Evolutionary conservation across 2,113 vertebrate genomes (phyloP).

Genomic region (Chionomys nivalis): DNA sequence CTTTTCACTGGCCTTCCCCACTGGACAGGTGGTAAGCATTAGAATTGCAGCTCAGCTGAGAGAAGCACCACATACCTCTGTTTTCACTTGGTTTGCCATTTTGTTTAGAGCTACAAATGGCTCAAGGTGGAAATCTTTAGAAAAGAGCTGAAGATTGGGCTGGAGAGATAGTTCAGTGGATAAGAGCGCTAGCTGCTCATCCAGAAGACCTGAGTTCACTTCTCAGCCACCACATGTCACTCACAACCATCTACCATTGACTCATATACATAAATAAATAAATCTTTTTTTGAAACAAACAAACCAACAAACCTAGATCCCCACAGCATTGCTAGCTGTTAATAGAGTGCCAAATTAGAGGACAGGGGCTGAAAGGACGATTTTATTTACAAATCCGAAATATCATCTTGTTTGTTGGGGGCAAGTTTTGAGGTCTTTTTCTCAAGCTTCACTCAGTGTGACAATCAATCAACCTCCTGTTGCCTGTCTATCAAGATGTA

Average conservation of each 20-base stretch:
- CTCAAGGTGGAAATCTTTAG: constrained; percentile 64
- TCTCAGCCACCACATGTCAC: not conserved
- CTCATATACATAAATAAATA: not conserved
- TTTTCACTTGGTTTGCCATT: constrained; percentile 62
- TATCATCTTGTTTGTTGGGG: constrained; percentile 60
- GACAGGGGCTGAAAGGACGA: constrained; percentile 63
- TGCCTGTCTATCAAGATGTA: not conserved
- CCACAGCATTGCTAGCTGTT: constrained; percentile 58
- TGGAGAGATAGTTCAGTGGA: not conserved
- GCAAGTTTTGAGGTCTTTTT: not conserved
- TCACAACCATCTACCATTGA: not conserved
- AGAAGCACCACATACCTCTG: constrained; percentile 44
- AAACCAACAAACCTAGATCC: constrained; percentile 70
- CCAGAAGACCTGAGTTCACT: not conserved
- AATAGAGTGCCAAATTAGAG: constrained; percentile 53
- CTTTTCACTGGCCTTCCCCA: constrained; percentile 18
- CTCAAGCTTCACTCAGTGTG: not conserved
- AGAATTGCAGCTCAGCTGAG: not conserved
- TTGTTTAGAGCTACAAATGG: constrained; percentile 77
- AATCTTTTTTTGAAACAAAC: not conserved
- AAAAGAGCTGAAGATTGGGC: constrained; percentile 71
- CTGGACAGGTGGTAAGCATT: constrained; percentile 20
- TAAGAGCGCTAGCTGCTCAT: not conserved
- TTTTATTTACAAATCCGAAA: constrained; percentile 62
- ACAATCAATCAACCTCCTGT: not conserved